phyloP scores from a whole-genome alignment of 2,888 invertebrate species.

The Ypsolopha sequella region DNA sequence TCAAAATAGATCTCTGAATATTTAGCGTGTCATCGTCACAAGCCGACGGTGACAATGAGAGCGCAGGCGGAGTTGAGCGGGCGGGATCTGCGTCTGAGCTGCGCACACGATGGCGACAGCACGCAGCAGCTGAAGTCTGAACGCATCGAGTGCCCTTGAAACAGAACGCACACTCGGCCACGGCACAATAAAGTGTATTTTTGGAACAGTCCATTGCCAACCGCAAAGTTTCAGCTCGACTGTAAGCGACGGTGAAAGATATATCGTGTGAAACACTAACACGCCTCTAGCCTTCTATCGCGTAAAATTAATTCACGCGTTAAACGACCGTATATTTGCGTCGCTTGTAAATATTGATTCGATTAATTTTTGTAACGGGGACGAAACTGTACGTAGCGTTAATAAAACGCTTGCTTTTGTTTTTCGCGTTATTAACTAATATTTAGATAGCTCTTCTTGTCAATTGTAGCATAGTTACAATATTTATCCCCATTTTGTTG shows the following conservation, averaged over 20 bases:
- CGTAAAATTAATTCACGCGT: constrained; percentile 34
- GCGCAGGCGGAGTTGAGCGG: background rate
- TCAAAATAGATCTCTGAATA: background rate
- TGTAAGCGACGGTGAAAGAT: constrained; percentile 40
- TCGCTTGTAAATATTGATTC: constrained; percentile 27
- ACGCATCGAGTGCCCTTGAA: constrained; percentile 41
- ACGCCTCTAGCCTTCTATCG: constrained; percentile 18
- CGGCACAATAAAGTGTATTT: constrained; percentile 59
- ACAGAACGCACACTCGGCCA: constrained; percentile 21
- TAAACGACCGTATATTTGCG: constrained; percentile 19
- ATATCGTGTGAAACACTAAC: constrained; percentile 32
- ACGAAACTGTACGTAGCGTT: no score
- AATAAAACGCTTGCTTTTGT: no score
- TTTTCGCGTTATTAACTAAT: no score
- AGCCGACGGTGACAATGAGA: background rate
- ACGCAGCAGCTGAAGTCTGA: background rate
- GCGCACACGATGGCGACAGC: background rate
- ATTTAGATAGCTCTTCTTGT: no score
- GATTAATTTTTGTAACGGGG: background rate
- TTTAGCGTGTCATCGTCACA: background rate
- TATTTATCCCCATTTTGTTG: no score
- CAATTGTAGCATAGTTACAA: no score
- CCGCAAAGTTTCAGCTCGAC: constrained; percentile 52
- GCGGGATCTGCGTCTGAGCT: background rate
- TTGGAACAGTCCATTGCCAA: constrained; percentile 60